Evolutionary conservation across 2,888 invertebrate species (phyloP).

Genomic region (Napeogenes inachia): DNA sequence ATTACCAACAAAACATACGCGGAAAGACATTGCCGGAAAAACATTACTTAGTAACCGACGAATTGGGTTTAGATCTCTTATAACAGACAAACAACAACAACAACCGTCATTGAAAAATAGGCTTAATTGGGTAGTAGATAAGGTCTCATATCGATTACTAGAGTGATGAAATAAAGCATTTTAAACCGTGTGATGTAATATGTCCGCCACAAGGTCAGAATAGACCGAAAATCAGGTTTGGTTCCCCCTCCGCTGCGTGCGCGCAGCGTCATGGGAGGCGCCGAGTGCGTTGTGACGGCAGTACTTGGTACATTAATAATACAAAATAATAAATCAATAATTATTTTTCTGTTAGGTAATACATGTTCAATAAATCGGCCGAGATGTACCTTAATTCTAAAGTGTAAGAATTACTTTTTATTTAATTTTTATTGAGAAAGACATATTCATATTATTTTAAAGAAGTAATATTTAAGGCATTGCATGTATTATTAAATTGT

Average conservation of each 20-base stretch:
- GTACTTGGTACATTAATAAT: slow-evolving; percentile 16
- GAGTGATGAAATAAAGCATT: slow-evolving; percentile 52
- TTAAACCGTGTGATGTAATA: slow-evolving; percentile 69
- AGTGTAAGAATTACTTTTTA: too few species aligned
- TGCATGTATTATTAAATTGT: too few species aligned
- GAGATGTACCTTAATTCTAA: too few species aligned
- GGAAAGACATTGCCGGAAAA: slow-evolving; percentile 72
- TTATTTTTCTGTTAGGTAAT: too few species aligned
- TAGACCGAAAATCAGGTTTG: slow-evolving; percentile 77
- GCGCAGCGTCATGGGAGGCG: slow-evolving; percentile 58
- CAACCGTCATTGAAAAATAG: slow-evolving; percentile 19
- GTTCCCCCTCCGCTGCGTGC: slow-evolving; percentile 42
- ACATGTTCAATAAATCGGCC: too few species aligned
- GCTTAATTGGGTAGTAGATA: slow-evolving; percentile 18
- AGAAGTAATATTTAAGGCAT: too few species aligned
- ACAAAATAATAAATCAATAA: too few species aligned
- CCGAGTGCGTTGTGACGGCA: slow-evolving; percentile 34
- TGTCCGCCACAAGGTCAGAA: slow-evolving; percentile 70
- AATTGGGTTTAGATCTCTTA: slow-evolving; percentile 40
- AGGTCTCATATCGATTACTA: slow-evolving; percentile 29
- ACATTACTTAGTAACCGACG: slow-evolving; percentile 53
- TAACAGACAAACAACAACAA: slow-evolving; percentile 34
- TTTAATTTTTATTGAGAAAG: too few species aligned
- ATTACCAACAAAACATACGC: slow-evolving; percentile 49
- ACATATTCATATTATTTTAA: too few species aligned